Evolutionary conservation across 1,140 invertebrate species (phyloP).

Genomic region (Paraescarpia echinospica): DNA sequence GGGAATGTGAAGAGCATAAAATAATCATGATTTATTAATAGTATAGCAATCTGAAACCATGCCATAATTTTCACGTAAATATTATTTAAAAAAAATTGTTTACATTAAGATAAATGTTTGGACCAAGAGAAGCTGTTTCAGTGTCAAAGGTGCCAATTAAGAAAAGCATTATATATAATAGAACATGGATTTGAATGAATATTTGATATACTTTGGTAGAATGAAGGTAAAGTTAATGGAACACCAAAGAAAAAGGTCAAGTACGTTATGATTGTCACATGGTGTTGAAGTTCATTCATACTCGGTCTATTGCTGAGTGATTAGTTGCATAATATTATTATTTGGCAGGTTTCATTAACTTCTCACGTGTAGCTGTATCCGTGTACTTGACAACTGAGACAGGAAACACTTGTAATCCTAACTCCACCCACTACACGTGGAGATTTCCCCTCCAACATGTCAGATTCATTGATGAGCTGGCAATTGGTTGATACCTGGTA

Average conservation of each 20-base stretch:
- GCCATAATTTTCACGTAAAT: no score
- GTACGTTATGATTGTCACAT: background rate
- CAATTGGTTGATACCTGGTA: background rate
- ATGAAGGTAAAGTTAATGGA: background rate
- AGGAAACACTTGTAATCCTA: slow-evolving; percentile 1
- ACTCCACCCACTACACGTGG: background rate
- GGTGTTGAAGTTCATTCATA: background rate
- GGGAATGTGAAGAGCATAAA: no score
- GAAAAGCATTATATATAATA: no score
- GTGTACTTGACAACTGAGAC: background rate
- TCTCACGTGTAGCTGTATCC: background rate
- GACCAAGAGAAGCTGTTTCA: no score
- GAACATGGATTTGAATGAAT: no score
- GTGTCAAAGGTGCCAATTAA: no score
- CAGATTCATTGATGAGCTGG: background rate
- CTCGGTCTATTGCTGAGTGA: background rate
- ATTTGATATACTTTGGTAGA: no score
- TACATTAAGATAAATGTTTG: no score
- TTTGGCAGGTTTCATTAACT: background rate
- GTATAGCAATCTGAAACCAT: no score
- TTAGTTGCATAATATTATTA: background rate
- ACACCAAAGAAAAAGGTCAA: background rate
- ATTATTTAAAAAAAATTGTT: no score
- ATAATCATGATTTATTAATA: no score
- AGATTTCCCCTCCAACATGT: background rate